Base-by-base conservation (phyloP, 2,888 invertebrate genomes). In the Drosophila subsilvestris region DNA sequence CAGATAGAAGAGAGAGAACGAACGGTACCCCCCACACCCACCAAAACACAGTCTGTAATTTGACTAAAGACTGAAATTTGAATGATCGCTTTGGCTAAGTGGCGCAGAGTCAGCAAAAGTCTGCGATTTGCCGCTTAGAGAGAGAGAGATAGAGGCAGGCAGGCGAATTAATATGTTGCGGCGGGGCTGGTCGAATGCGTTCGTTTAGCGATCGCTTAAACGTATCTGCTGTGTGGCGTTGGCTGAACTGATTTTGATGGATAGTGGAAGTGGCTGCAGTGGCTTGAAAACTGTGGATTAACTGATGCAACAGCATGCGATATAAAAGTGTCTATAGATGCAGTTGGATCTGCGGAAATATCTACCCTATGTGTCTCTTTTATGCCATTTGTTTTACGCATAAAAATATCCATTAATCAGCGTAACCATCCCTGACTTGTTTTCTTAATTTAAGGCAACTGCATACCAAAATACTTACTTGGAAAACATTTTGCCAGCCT, bases 21-120 rank as follows among this genome's bases (percentile, higher is more conserved):
- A 63, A 55, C 56, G 29, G 57, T 7, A n/a, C 10, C 42, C n/a
- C 14, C 29, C 56, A 56, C 55, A 2, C 25, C 25, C 25, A 25
- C 25, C 25, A 25, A 54, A 73, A 73, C 10, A 17, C 63, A 71
- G 81, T 69, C 81, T 86, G 79, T 79, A 82, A 82, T 82, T 82
- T 82, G 79, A 73, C 75, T 82, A 82, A 82, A 85, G 66, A 82
- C 82, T 65, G 82, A 82, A 75, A 83, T 83, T 82, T 81, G 61
- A 66, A 66, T 54, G 84, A 67, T 67, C 68, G 67, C 67, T 67
- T 68, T 48, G 63, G 22, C 80, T 81, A 86, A 81, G 87, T 80
- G 81, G 85, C 59, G 67, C 51, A 50, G 84, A 61, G 67, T 61
- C 53, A 50, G 57, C 53, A 4, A 32, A 32, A 57, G 48, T 61